Evolutionary conservation across 2,113 vertebrate genomes (phyloP), one percentile per base, ranked within the genome.

Genomic region (Cyphomyrus plagiostoma): DNA sequence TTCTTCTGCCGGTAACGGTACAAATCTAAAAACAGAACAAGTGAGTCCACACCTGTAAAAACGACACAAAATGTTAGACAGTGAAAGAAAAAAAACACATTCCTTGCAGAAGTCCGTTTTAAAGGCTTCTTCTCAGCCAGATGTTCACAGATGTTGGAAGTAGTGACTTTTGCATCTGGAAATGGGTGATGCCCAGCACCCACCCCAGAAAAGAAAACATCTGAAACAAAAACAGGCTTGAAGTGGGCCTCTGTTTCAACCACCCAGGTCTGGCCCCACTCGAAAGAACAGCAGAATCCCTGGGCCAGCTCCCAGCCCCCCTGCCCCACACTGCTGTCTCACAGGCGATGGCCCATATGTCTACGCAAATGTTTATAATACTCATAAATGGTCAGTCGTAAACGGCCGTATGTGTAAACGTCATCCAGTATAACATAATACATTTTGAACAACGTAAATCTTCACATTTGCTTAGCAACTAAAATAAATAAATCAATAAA

Each of bases 401-500:
- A 48, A 84, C 48, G 82, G 82, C 45, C 10, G 82, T 21, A 84
- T 48, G 23, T 26, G 19, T 84, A 84, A 11, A 48, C 82, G 42
- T 84, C 82, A 45, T 45, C 39, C 82, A 48, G 82, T 84, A 48
- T 46, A 84, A 84, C 39, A 23, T 23, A 19, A 84, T 84, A 84
- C 21, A 23, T 84, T 84, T 48, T 8, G 42, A 45, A 48, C 3
- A 45, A 48, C 45, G 3, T 48, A n/a, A 21, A 45, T 48, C 39
- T 46, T 23, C 42, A 21, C 35, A 84, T 48, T 84, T 84, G 82
- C 82, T 84, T 84, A 84, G 82, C 82, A 84, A 84, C 82, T 48
- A 49, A 48, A 84, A n/a, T 84, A 84, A 84, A 84, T 84, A 48
- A 48, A 84, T 48, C 82, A 84, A n/a, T 84, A 84, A 48, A 84